Evolutionary conservation across 2,113 vertebrate species (phyloP), one percentile per base, ranked within the genome.

Genomic region (Callionymus lyra): DNA sequence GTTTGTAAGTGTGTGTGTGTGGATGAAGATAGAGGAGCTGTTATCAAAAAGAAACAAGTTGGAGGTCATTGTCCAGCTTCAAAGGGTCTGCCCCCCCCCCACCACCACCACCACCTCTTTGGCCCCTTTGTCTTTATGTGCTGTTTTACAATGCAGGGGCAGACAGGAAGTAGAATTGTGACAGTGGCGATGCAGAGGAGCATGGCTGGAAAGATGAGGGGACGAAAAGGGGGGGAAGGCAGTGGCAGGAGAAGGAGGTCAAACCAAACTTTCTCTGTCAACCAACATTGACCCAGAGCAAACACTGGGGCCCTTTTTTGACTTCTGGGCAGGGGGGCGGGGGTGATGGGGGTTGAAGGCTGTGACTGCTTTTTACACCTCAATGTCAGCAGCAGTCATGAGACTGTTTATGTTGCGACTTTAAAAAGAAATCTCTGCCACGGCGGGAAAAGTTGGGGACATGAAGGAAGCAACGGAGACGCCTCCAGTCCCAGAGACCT

Each of bases 51-150:
- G 44, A 40, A 67, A 66, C 72, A 82, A 74, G 75, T 79, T 74
- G 40, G 59, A 82, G 81, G 72, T 82, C 76, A 81, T 73, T 76
- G 76, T 79, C 76, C 54, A 50, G 60, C 74, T 74, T 84, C 74
- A 83, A 78, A 82, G 73, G 11, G 17, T 10, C 8, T 34, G 10
- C 21, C 46, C 47, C 21, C 21, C 21, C 21, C 4, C 21, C 21
- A 5, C 21, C 21, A 27, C 6, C 31, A 50, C 35, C 49, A n/a
- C 12, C 13, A 21, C n/a, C 14, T 14, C 19, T 12, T 18, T 40
- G 34, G 14, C 37, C 38, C 16, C 19, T 41, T 13, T 38, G 38
- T 59, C 53, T 79, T 74, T 73, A 77, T 47, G 27, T 70, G 53
- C 41, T 33, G 43, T 69, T 84, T 85, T 76, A 82, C 48, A 47